Conservation (phyloP, 2,113 vertebrate species). For the Gymnogyps californianus region DNA sequence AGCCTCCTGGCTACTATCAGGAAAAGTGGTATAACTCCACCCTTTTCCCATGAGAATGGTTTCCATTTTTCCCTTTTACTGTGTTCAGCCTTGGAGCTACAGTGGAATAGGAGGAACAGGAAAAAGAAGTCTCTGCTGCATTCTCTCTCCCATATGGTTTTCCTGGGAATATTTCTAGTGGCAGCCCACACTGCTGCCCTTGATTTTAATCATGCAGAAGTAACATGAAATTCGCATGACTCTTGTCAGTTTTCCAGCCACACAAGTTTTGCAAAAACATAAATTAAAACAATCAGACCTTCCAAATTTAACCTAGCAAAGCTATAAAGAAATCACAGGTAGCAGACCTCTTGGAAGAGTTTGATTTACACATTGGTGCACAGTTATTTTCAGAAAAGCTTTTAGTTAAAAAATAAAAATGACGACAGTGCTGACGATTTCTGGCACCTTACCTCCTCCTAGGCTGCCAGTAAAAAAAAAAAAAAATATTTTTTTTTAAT, state of each 20-base stretch:
- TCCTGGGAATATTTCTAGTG: neutral
- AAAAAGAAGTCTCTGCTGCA: neutral
- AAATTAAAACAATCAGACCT: slow-evolving; percentile 4
- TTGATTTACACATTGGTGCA: neutral
- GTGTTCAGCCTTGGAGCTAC: neutral
- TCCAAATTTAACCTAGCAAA: neutral
- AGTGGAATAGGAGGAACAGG: neutral
- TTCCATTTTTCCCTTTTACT: neutral
- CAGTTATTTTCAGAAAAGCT: neutral
- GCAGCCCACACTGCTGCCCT: neutral
- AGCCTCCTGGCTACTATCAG: neutral
- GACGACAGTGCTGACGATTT: neutral
- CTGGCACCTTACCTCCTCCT: neutral
- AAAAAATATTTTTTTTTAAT: neutral
- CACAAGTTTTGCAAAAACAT: neutral
- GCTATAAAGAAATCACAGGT: neutral
- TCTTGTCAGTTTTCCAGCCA: neutral
- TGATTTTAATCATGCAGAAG: neutral
- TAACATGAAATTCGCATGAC: neutral
- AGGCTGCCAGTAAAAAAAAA: neutral
- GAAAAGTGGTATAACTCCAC: neutral
- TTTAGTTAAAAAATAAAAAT: neutral
- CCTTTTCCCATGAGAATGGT: neutral
- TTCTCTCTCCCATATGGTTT: neutral
- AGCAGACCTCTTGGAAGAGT: neutral